Conservation (phyloP, 2,888 invertebrate genomes). For the Leptopilina drosophilae region DNA sequence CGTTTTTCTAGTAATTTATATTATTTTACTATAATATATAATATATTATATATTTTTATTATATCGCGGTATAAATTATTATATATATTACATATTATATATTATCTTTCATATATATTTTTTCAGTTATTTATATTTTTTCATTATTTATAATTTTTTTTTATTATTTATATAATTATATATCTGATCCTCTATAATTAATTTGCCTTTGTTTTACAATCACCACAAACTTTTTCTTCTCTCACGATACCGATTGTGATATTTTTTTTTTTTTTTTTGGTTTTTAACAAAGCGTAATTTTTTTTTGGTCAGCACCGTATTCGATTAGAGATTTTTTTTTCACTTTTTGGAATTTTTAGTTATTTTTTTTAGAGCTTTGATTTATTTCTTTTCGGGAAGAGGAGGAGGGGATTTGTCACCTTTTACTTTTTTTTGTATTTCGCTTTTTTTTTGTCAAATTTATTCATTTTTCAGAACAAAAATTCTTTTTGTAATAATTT, state of each 20-base stretch:
- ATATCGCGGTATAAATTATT: constrained; percentile 4
- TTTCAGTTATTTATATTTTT: constrained; percentile 29
- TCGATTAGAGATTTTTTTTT: background rate
- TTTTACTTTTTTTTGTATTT: background rate
- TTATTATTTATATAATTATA: constrained; percentile 30
- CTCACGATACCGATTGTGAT: constrained; percentile 1
- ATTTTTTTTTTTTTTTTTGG: background rate
- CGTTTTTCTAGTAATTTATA: constrained; percentile 30
- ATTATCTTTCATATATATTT: constrained; percentile 47
- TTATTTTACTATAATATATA: constrained; percentile 20
- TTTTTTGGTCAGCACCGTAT: constrained; percentile 9
- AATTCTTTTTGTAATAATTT: too few species aligned
- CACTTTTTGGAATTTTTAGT: background rate
- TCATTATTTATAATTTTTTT: constrained; percentile 46
- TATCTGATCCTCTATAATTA: constrained; percentile 43
- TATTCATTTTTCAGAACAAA: too few species aligned
- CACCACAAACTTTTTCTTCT: background rate
- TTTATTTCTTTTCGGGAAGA: background rate
- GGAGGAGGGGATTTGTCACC: too few species aligned
- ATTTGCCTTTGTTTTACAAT: constrained; percentile 21
- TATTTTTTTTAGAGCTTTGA: background rate
- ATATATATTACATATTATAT: constrained; percentile 33
- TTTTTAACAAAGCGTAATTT: constrained; percentile 26
- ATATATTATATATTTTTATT: constrained; percentile 42
- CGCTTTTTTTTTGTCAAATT: background rate